phyloP scores from a whole-genome alignment of 1,140 invertebrate genomes.

The Odontomachus brunneus region DNA sequence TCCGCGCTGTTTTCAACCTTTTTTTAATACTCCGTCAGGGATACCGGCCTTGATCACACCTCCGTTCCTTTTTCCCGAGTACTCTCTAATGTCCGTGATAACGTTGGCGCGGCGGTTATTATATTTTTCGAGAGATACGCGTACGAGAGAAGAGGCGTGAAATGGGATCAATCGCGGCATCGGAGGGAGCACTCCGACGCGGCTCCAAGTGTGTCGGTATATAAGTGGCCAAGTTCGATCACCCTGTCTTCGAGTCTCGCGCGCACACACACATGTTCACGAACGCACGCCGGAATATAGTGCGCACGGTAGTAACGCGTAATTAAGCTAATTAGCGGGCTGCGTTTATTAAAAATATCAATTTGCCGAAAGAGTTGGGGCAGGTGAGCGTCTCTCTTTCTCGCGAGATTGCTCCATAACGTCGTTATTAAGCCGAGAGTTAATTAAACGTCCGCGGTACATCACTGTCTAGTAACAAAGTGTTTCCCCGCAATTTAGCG shows the following conservation, averaged over 20 bases:
- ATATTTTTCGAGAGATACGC: slow-evolving; percentile 31
- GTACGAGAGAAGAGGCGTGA: slow-evolving; percentile 31
- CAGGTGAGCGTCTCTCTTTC: slow-evolving; percentile 9
- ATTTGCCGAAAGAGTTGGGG: slow-evolving; percentile 34
- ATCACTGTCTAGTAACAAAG: slow-evolving; percentile 53
- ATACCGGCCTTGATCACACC: slow-evolving; percentile 6
- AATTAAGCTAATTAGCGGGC: slow-evolving; percentile 52
- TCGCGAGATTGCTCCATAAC: slow-evolving; percentile 29
- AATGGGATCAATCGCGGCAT: slow-evolving; percentile 50
- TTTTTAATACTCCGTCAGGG: slow-evolving; percentile 65
- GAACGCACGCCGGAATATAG: slow-evolving; percentile 13
- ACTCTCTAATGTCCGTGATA: slow-evolving; percentile 59
- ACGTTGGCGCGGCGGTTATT: slow-evolving; percentile 39
- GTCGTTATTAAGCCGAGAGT: slow-evolving; percentile 51
- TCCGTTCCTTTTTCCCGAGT: slow-evolving; percentile 13
- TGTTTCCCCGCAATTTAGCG: slow-evolving; percentile 49
- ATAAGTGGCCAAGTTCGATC: slow-evolving; percentile 47
- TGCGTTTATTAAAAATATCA: slow-evolving; percentile 59
- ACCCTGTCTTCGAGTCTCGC: slow-evolving; percentile 29
- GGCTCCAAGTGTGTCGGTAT: slow-evolving; percentile 20
- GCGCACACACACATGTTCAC: background rate
- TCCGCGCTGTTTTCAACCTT: slow-evolving; percentile 57
- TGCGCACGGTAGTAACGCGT: slow-evolving; percentile 45
- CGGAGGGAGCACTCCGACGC: slow-evolving; percentile 8
- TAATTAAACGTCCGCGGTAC: slow-evolving; percentile 57